Evolutionary conservation across 2,797 vertebrate species (phyloP).

Genomic region (Neosilurus hyrtlii): DNA sequence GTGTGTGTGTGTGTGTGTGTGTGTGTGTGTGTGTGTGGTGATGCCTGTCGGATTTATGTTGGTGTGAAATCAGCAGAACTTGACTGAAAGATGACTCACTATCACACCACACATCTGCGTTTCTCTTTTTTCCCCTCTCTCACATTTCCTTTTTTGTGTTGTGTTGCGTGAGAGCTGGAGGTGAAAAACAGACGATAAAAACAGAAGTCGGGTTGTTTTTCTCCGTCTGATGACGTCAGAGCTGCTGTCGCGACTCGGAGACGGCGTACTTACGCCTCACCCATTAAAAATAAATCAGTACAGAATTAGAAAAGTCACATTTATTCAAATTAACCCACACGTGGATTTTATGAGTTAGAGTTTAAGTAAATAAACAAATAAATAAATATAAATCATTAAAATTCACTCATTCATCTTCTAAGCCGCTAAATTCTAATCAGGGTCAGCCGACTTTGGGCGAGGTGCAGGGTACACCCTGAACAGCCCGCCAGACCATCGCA

Average conservation of each 20-base stretch:
- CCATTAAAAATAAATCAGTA: not conserved
- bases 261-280: slow-evolving; percentile 44
- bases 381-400: no score
- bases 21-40: not conserved
- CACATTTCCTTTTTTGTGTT: slow-evolving; percentile 24
- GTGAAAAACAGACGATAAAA: slow-evolving; percentile 33
- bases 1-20: slow-evolving; percentile 20
- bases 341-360: not conserved
- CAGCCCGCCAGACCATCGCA: no score
- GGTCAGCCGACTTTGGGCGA: no score
- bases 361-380: not conserved
- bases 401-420: no score
- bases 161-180: slow-evolving; percentile 10
- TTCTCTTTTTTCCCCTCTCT: not conserved
- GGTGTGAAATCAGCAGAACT: slow-evolving; percentile 24
- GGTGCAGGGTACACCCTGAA: no score
- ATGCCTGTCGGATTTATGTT: not conserved
- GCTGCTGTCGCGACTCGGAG: not conserved
- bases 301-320: not conserved
- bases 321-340: not conserved
- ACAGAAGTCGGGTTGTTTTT: slow-evolving; percentile 50
- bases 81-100: slow-evolving; percentile 44
- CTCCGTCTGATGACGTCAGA: slow-evolving; percentile 29
- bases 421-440: no score
- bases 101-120: slow-evolving; percentile 36